These are phyloP conservation scores for Drosophila demipolita DNA, from an alignment of 2,888 invertebrate species.

Conservation along the genomic window DNA sequence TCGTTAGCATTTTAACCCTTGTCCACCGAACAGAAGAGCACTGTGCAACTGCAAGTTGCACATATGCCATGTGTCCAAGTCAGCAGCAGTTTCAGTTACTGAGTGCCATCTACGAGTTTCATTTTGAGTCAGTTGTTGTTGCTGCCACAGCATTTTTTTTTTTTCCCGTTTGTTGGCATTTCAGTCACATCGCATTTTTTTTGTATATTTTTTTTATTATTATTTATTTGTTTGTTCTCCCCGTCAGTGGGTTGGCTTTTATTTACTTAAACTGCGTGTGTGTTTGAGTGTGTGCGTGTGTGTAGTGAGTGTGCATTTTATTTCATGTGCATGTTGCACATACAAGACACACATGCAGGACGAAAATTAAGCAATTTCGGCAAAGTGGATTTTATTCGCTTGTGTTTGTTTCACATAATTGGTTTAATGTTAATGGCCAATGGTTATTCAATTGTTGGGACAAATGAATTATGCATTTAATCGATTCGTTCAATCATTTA, in stretches of 20 bases:
- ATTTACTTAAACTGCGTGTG: conserved; percentile 63
- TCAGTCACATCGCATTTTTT: conserved; percentile 15
- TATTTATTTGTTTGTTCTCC: conserved; percentile 17
- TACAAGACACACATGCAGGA: conserved; percentile 10
- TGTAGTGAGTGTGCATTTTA: conserved; percentile 54
- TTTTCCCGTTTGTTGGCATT: conserved; percentile 60
- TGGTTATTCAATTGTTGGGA: conserved; percentile 26
- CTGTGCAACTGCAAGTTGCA: conserved; percentile 40
- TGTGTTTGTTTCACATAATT: conserved; percentile 26
- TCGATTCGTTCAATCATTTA: neutral
- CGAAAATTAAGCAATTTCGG: conserved; percentile 51
- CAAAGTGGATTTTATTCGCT: conserved; percentile 9
- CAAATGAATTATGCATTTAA: conserved; percentile 5
- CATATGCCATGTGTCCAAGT: conserved; percentile 56
- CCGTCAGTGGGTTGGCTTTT: conserved; percentile 36
- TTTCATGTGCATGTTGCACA: conserved; percentile 38
- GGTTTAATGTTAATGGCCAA: conserved; percentile 27
- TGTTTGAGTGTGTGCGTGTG: conserved; percentile 28
- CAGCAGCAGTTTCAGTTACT: conserved; percentile 25
- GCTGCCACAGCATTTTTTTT: conserved; percentile 24
- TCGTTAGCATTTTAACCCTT: neutral
- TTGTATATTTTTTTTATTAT: conserved; percentile 16
- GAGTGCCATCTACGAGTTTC: conserved; percentile 10
- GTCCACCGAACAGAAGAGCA: neutral
- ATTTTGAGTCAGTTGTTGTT: conserved; percentile 12